Conservation (phyloP, 2,888 invertebrate species). For the Metellina segmentata region DNA sequence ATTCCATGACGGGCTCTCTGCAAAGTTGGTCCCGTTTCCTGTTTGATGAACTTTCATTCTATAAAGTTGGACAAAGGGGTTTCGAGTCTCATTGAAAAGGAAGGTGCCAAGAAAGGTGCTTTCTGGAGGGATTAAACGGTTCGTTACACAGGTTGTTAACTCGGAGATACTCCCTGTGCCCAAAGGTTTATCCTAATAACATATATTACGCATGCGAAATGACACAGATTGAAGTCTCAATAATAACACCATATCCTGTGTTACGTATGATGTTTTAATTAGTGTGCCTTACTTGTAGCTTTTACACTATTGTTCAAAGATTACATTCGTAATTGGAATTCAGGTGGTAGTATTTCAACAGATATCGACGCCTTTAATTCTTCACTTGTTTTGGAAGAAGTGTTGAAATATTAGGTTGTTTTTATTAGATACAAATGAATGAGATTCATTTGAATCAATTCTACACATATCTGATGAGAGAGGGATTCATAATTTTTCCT, state of each 20-base stretch:
- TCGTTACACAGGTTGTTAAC: constrained; percentile 13
- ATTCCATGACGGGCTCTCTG: constrained; percentile 6
- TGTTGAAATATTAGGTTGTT: background rate
- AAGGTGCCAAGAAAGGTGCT: background rate
- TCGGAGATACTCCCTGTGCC: background rate
- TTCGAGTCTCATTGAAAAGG: background rate
- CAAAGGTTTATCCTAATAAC: constrained; percentile 12
- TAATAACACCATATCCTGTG: constrained; percentile 28
- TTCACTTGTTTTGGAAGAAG: background rate
- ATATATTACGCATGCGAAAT: constrained; percentile 53
- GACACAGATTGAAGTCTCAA: constrained; percentile 55
- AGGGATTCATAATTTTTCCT: too few relatives aligned
- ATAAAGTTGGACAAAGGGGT: background rate
- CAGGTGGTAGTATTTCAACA: background rate
- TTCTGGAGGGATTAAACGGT: background rate
- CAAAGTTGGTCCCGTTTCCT: constrained; percentile 15
- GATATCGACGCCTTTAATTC: background rate
- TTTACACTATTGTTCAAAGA: background rate
- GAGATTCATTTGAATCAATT: too few relatives aligned
- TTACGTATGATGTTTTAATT: constrained; percentile 55
- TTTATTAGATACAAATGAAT: too few relatives aligned
- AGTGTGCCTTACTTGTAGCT: constrained; percentile 6
- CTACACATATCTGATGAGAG: too few relatives aligned
- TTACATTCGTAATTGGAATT: background rate
- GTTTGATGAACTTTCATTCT: background rate